Evolutionary conservation across 2,113 vertebrate species (phyloP).

Genomic region (Gallinago undulata): DNA sequence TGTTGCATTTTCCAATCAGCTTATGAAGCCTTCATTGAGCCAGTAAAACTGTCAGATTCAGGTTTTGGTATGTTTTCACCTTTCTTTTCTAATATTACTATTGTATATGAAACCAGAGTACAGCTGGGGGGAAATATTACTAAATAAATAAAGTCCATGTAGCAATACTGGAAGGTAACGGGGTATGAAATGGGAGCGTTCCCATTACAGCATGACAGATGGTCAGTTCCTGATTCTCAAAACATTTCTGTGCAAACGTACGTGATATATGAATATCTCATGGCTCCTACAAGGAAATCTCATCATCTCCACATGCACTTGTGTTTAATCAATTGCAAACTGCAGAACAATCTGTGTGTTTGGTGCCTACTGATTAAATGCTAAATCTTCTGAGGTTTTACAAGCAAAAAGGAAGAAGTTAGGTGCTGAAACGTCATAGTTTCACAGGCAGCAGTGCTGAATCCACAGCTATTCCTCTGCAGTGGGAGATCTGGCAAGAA

Average conservation of each 20-base stretch:
- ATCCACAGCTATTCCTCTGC: not conserved
- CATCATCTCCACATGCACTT: not conserved
- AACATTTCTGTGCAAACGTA: not conserved
- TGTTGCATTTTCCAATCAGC: not conserved
- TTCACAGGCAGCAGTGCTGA: not conserved
- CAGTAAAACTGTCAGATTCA: not conserved
- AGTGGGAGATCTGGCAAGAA: not conserved
- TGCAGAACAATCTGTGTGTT: not conserved
- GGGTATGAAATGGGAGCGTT: not conserved
- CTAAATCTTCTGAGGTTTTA: not conserved
- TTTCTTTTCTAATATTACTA: not conserved
- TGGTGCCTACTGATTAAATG: not conserved
- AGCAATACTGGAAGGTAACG: constrained; percentile 1
- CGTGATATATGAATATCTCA: not conserved
- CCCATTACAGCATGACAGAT: constrained; percentile 13
- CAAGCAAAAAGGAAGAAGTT: not conserved
- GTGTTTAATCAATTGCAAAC: constrained; percentile 1
- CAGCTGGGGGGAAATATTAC: not conserved
- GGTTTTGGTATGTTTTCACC: not conserved
- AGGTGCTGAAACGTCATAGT: not conserved
- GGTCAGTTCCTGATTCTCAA: not conserved
- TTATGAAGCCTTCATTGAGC: not conserved
- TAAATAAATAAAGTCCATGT: not conserved
- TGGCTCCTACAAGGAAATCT: constrained; percentile 17
- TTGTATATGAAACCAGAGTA: not conserved